Evolutionary conservation across 2,113 vertebrate species (phyloP), one percentile per base, ranked within the genome.

Genomic region (Hyperopisus bebe): DNA sequence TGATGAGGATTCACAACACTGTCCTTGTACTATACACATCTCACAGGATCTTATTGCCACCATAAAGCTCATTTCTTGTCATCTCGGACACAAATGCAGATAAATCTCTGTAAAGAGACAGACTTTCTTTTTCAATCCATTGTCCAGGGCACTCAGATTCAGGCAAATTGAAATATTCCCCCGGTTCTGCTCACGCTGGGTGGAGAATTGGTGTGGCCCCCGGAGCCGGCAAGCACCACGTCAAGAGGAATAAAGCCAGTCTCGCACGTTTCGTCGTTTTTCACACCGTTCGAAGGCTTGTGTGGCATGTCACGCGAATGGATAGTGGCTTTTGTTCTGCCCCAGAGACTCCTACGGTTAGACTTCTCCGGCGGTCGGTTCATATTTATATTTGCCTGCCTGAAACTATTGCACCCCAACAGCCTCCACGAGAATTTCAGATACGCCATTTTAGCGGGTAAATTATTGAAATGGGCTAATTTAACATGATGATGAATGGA

Each of bases 151-250:
- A 82, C 88, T 89, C 82, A 74, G 39, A 80, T 80, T 42, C 74
- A 21, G 24, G 46, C n/a, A 87, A 88, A 87, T 53, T 80, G 85
- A 90, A 70, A 51, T 87, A 90, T 90, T 87, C 66, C 31, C 24
- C 31, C 24, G 31, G 85, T 86, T 80, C 39, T 53, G 83, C 58
- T 88, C 89, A 88, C 8, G 46, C 62, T 31, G n/a, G 66, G 85
- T 82, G 24, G 50, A 89, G 74, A 55, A 83, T 47, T 53, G 85
- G 15, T 31, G 48, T 24, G 48, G n/a, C 11, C 27, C 8, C 47
- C 27, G 27, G 48, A 55, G 85, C 50, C 21, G 27, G 48, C 48
- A 1, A n/a, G 27, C 15, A 0, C 31, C 47, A 6, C 19, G 48
- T 87, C 15, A 15, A 3, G 48, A 51, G 27, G 27, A 87, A 15